phyloP scores from a whole-genome alignment of 2,797 vertebrate species.

The Vireo griseus region DNA sequence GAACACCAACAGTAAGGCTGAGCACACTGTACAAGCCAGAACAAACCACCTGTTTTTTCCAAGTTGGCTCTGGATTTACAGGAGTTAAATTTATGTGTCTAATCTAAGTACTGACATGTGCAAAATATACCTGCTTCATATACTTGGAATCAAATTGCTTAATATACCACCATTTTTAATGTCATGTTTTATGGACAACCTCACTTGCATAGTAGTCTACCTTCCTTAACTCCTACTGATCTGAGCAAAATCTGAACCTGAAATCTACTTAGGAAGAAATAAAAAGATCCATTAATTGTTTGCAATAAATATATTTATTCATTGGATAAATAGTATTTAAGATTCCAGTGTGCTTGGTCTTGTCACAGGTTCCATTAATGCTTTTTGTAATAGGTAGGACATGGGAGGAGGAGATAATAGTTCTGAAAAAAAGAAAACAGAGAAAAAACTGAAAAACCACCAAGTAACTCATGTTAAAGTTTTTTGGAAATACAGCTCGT shows the following conservation, averaged over 20 bases:
- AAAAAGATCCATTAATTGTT: not conserved
- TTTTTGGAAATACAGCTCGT: not conserved
- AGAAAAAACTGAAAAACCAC: accelerated
- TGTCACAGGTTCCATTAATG: not conserved
- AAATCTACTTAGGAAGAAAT: not conserved
- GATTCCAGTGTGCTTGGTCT: not conserved
- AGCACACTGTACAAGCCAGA: not conserved
- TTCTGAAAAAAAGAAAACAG: not conserved
- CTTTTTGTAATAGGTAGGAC: not conserved
- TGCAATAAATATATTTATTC: not conserved
- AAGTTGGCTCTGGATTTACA: not conserved
- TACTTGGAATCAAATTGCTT: not conserved
- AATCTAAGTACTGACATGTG: not conserved
- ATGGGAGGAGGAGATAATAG: not conserved
- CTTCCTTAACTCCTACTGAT: not conserved
- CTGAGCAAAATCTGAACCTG: not conserved
- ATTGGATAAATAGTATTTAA: not conserved
- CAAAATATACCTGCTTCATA: not conserved
- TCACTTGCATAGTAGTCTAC: not conserved
- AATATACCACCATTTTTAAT: not conserved
- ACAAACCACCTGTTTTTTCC: not conserved
- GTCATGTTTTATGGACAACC: not conserved
- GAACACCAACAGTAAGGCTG: not conserved
- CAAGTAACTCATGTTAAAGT: not conserved
- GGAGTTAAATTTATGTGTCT: not conserved